Conservation (phyloP, 2,797 vertebrate species). For the Vipera ursinii region DNA sequence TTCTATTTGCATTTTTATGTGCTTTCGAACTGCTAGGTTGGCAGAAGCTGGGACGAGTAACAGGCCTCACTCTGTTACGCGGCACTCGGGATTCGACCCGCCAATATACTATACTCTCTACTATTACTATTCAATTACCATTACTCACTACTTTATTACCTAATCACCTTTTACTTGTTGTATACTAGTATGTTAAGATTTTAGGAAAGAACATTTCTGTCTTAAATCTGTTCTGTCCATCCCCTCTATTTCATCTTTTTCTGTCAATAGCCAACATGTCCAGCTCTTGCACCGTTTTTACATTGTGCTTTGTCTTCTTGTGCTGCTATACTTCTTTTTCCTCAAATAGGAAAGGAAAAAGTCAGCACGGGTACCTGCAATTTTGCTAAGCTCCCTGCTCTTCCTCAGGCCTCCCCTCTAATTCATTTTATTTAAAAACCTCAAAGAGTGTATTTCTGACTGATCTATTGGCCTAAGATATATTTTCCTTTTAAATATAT, state of each 20-base stretch:
- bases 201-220: not conserved
- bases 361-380: not conserved
- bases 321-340: not conserved
- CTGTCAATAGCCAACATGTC: not conserved
- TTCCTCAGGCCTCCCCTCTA: slow-evolving; percentile 30
- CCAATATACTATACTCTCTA: not conserved
- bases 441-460: not conserved
- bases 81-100: no score
- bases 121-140: not conserved
- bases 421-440: not conserved
- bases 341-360: not conserved
- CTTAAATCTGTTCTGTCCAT: not conserved
- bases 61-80: no score
- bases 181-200: not conserved
- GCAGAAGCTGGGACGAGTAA: no score
- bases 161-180: not conserved
- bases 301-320: not conserved
- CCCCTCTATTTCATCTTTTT: not conserved
- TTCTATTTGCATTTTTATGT: no score
- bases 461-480: not conserved
- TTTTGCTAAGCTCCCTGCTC: not conserved
- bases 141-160: not conserved
- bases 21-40: no score
- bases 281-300: not conserved
- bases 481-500: not conserved